Evolutionary conservation across 2,797 vertebrate genomes (phyloP).

Genomic region (Limosa lapponica): DNA sequence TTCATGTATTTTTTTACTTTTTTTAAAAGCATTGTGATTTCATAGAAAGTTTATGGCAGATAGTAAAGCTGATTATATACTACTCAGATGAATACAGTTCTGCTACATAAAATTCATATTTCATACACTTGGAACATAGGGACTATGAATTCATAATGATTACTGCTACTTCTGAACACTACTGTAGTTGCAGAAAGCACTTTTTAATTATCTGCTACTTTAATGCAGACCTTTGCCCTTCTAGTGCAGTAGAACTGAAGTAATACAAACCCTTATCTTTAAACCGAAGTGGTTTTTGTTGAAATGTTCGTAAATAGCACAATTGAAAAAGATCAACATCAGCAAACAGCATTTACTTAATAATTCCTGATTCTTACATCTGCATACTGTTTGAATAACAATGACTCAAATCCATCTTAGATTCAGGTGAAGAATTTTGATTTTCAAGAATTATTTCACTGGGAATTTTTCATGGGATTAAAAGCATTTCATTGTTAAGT

Average conservation of each 20-base stretch:
- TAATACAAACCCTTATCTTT: not conserved
- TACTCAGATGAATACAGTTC: not conserved
- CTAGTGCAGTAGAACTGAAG: conserved; percentile 1
- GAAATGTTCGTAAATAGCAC: not conserved
- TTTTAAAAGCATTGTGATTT: not conserved
- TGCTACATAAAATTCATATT: conserved; percentile 33
- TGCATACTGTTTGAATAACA: not conserved
- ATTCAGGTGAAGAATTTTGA: not conserved
- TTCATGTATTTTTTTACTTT: not conserved
- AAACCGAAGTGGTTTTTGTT: not conserved
- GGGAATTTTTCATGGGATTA: not conserved
- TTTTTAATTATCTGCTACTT: not conserved
- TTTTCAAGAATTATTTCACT: not conserved
- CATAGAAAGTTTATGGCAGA: conserved; percentile 17
- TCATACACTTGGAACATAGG: not conserved
- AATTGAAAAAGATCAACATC: not conserved
- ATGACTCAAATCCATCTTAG: not conserved
- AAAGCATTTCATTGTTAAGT: not conserved
- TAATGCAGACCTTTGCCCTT: not conserved
- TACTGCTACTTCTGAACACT: not conserved
- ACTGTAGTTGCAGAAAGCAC: not conserved
- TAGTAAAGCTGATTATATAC: conserved; percentile 26
- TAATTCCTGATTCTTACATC: not conserved
- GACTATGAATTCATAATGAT: conserved; percentile 15
- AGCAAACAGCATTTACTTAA: not conserved